phyloP scores from a whole-genome alignment of 1,140 invertebrate genomes.

The Drosophila funebris region DNA sequence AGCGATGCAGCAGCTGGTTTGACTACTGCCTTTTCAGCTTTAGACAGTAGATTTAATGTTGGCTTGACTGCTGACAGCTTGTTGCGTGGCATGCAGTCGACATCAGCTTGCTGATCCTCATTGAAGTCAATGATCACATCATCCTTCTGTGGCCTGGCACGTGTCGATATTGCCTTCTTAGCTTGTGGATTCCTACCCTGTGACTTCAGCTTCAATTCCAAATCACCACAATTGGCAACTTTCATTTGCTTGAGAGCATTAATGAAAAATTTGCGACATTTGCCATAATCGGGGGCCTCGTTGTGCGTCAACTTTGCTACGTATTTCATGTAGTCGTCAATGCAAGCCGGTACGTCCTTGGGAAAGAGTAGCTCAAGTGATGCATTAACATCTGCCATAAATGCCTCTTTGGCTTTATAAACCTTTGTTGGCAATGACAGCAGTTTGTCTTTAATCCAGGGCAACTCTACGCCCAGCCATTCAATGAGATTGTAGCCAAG shows the following conservation, averaged over 20 bases:
- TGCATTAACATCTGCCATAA: conserved; percentile 86
- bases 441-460: conserved; percentile 89
- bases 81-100: conserved; percentile 15
- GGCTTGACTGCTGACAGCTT: conserved; percentile 12
- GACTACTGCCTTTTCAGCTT: neutral
- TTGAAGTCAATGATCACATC: conserved; percentile 85
- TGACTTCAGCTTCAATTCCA: conserved; percentile 73
- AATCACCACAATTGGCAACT: conserved; percentile 64
- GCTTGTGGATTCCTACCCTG: conserved; percentile 41
- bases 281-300: conserved; percentile 90
- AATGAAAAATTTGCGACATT: conserved; percentile 87
- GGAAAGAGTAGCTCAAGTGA: conserved; percentile 87
- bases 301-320: conserved; percentile 89
- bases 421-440: conserved; percentile 87
- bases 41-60: neutral
- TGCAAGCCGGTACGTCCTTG: conserved; percentile 85
- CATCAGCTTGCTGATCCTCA: conserved; percentile 56
- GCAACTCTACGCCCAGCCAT: conserved; percentile 92
- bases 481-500: conserved; percentile 96
- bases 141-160: conserved; percentile 30
- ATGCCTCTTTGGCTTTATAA: conserved; percentile 89
- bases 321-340: conserved; percentile 89
- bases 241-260: conserved; percentile 85
- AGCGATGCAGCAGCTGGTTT: conserved; percentile 28
- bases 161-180: neutral